Percentiles rank a stretch among this genome's conserved stretches.
These are phyloP conservation scores for Hyposoter didymator DNA, from an alignment of 2,888 invertebrate species.

Conservation along the genomic window DNA sequence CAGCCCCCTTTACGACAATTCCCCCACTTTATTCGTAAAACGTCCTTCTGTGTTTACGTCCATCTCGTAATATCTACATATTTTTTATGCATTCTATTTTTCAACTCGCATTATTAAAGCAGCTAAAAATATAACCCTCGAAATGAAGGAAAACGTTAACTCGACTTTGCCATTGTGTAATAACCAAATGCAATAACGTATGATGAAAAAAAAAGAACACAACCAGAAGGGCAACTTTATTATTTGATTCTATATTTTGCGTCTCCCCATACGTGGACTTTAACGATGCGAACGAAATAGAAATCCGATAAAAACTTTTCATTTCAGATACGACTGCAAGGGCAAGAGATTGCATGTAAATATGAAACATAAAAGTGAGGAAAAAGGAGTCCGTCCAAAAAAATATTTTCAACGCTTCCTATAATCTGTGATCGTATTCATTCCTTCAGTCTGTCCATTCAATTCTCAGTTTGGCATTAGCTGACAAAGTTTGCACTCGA, in stretches of 20 bases:
- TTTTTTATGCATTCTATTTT: conserved; percentile 30
- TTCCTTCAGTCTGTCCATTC: neutral
- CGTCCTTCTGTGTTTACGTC: conserved; percentile 28
- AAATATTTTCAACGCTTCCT: neutral
- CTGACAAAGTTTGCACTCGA: conserved; percentile 1
- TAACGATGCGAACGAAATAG: neutral
- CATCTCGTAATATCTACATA: conserved; percentile 16
- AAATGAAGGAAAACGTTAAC: neutral
- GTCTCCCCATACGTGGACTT: neutral
- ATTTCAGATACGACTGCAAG: neutral
- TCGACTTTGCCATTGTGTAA: neutral
- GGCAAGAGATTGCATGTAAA: neutral
- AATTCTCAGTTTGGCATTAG: neutral
- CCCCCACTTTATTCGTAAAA: conserved; percentile 57
- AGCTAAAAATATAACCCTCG: neutral
- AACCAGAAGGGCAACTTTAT: neutral
- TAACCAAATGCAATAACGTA: neutral
- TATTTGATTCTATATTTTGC: neutral
- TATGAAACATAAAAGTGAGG: neutral
- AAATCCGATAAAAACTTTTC: neutral
- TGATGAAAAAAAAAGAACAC: neutral
- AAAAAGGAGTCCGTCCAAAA: neutral
- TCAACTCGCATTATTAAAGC: neutral
- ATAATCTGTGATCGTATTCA: neutral
- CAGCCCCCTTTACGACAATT: conserved; percentile 51